phyloP scores from a whole-genome alignment of 2,113 vertebrate species.

The Lasiurus cinereus region DNA sequence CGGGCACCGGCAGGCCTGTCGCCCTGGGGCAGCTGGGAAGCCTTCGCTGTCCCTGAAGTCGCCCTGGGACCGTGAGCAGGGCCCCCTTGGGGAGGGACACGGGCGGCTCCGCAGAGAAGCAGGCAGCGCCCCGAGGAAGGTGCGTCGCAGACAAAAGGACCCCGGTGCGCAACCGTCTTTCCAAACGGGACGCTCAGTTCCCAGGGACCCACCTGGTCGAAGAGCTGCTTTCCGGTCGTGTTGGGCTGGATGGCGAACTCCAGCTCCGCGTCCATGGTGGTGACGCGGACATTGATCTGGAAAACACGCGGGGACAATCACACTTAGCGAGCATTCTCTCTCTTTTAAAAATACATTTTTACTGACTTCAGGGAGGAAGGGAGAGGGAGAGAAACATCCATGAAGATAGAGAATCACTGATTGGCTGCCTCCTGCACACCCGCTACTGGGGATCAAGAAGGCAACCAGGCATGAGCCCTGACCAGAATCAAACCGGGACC shows the following conservation, averaged over 20 bases:
- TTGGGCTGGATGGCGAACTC: constrained; percentile 98
- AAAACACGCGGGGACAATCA: not conserved
- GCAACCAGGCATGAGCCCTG: no score
- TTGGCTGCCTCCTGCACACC: no score
- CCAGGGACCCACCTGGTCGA: constrained; percentile 94
- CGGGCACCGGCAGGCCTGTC: no score
- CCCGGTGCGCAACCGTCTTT: rapidly evolving
- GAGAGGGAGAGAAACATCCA: no score
- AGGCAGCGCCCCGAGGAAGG: not conserved
- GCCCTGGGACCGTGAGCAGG: no score
- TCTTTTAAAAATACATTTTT: no score
- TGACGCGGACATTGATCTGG: constrained; percentile 98
- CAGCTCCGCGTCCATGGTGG: constrained; percentile 98
- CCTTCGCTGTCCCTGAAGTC: rapidly evolving
- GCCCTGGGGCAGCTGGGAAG: no score
- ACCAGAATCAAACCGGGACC: no score
- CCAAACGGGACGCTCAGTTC: not conserved
- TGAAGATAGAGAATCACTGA: no score
- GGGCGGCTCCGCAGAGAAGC: not conserved
- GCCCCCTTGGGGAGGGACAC: rapidly evolving
- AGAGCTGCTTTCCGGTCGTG: constrained; percentile 97
- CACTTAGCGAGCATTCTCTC: rapidly evolving
- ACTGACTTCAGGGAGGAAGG: no score
- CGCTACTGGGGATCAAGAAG: no score
- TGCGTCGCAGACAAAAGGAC: not conserved